Evolutionary conservation across 2,888 invertebrate species (phyloP).

Genomic region (Sialis fuliginosa): DNA sequence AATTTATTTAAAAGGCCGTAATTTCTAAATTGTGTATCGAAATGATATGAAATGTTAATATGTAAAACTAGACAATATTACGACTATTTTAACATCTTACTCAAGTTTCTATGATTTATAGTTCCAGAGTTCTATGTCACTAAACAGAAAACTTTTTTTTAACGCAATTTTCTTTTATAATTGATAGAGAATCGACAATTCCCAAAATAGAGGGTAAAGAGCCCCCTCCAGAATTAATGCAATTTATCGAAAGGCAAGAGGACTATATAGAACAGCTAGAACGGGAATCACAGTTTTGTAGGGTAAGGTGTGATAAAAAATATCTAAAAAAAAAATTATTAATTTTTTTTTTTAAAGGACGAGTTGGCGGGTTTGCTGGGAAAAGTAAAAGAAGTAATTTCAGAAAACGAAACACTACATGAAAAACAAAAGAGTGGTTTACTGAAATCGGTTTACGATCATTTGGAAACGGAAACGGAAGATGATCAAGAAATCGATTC

Average conservation of each 20-base stretch:
- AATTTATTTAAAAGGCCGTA: too few relatives aligned
- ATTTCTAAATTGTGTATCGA: too few relatives aligned
- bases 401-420: constrained; percentile 66
- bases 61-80: too few relatives aligned
- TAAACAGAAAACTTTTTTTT: too few relatives aligned
- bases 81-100: too few relatives aligned
- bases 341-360: constrained; percentile 27
- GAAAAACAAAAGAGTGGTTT: constrained; percentile 58
- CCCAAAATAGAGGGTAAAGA: constrained; percentile 13
- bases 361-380: constrained; percentile 58
- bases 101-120: too few relatives aligned
- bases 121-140: too few relatives aligned
- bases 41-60: too few relatives aligned
- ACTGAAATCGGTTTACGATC: constrained; percentile 41
- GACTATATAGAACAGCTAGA: constrained; percentile 77
- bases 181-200: constrained; percentile 18
- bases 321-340: neutral
- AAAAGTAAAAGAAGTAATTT: constrained; percentile 72
- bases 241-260: constrained; percentile 71
- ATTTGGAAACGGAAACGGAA: constrained; percentile 34
- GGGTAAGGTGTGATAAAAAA: constrained; percentile 27
- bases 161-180: too few relatives aligned
- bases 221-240: constrained; percentile 47
- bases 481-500: constrained; percentile 3
- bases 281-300: constrained; percentile 67